Evolutionary conservation across 2,888 invertebrate species (phyloP).

Genomic region (Digitonthophagus gazella): DNA sequence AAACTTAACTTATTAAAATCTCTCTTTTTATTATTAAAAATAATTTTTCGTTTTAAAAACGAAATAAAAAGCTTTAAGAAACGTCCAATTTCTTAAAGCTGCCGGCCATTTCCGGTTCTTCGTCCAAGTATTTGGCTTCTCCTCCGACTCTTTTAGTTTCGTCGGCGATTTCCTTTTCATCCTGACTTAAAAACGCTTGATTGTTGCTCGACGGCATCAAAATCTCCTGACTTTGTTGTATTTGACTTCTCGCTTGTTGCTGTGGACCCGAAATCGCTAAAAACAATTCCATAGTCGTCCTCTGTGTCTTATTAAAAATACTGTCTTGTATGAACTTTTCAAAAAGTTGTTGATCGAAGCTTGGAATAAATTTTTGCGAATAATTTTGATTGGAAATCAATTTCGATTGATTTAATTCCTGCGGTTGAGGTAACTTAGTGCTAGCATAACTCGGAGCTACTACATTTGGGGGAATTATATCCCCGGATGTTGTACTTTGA

Average conservation of each 20-base stretch:
- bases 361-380: constrained; percentile 33
- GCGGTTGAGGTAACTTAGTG: constrained; percentile 35
- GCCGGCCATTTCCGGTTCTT: constrained; percentile 29
- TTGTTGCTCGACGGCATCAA: constrained; percentile 30
- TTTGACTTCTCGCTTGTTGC: constrained; percentile 1
- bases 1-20: too few species aligned
- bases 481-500: constrained; percentile 49
- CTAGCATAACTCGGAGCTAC: constrained; percentile 45
- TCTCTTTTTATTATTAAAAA: too few species aligned
- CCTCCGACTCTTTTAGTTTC: constrained; percentile 30
- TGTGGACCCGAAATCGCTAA: constrained; percentile 1
- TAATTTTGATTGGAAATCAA: constrained; percentile 26
- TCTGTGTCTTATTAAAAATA: constrained; percentile 21
- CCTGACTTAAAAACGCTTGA: constrained; percentile 49
- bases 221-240: constrained; percentile 16
- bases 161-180: constrained; percentile 54
- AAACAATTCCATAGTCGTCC: neutral
- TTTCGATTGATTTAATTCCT: constrained; percentile 38
- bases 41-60: too few species aligned
- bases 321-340: too few species aligned
- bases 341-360: too few species aligned
- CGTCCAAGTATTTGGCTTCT: constrained; percentile 27
- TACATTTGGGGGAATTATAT: constrained; percentile 42
- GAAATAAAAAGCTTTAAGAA: too few species aligned
- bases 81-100: constrained; percentile 33